Conservation (phyloP, 2,797 vertebrate species). For the Fistularia commersonii region DNA sequence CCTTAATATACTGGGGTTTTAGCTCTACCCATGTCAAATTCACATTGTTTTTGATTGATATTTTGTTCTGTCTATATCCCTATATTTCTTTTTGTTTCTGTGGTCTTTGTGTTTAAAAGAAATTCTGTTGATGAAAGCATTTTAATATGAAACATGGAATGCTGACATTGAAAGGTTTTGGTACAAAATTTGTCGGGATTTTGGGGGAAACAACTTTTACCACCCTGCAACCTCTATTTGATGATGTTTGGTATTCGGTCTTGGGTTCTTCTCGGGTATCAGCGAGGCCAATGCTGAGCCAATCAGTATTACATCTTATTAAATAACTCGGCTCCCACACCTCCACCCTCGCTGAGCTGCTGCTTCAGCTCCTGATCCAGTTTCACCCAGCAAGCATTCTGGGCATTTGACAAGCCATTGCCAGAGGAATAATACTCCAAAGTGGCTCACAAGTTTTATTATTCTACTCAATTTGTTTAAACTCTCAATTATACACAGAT, state of each 20-base stretch:
- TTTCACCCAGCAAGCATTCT: slow-evolving; percentile 41
- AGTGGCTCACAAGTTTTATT: slow-evolving; percentile 38
- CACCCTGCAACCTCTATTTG: slow-evolving; percentile 15
- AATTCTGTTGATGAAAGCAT: slow-evolving; percentile 13
- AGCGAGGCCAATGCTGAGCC: slow-evolving; percentile 14
- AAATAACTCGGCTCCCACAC: slow-evolving; percentile 37
- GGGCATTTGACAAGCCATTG: slow-evolving; percentile 34
- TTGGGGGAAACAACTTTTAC: slow-evolving; percentile 24
- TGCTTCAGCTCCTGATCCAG: slow-evolving; percentile 43
- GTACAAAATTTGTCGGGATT: slow-evolving; percentile 37
- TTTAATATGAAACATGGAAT: slow-evolving; percentile 27
- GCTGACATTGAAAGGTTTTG: slow-evolving; percentile 43
- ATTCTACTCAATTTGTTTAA: slow-evolving; percentile 35
- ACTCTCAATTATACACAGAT: slow-evolving; percentile 6
- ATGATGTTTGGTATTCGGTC: slow-evolving; percentile 28
- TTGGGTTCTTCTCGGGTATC: slow-evolving; percentile 35
- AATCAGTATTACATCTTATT: slow-evolving; percentile 53
- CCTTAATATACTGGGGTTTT: too few species aligned
- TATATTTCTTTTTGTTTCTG: too few species aligned
- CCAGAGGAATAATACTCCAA: slow-evolving; percentile 22
- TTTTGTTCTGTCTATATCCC: too few species aligned
- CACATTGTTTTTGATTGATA: too few species aligned
- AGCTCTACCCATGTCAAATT: too few species aligned
- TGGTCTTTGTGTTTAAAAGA: not conserved
- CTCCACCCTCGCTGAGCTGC: slow-evolving; percentile 34